A percentile compares a stretch with the other conserved stretches of the same genome.
Conservation (phyloP, 35 echinoderm and acorn worm species). For the Apostichopus parvimensis region DNA sequence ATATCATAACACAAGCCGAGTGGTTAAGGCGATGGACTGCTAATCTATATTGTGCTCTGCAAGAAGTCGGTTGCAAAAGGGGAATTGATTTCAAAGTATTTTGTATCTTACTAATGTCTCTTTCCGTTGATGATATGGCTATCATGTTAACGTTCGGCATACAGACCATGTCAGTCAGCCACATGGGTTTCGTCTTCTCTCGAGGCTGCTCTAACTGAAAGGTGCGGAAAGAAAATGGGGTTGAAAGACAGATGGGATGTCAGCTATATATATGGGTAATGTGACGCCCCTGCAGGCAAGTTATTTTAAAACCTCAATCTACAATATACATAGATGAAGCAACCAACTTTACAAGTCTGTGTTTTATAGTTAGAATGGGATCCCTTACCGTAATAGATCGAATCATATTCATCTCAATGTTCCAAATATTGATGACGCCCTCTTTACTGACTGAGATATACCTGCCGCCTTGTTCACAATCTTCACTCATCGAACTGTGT, state of each 20-base stretch:
- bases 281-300: too few relatives aligned
- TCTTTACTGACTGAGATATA: slow-evolving; percentile 99
- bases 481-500: slow-evolving; percentile 71
- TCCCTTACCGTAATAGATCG: slow-evolving; percentile 81
- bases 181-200: slow-evolving; percentile 96
- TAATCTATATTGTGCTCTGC: too few relatives aligned
- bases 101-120: slow-evolving; percentile 86
- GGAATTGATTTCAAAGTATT: too few relatives aligned
- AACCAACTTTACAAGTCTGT: too few relatives aligned
- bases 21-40: too few relatives aligned
- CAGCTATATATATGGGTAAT: too few relatives aligned
- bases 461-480: slow-evolving; percentile 85
- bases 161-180: slow-evolving; percentile 98
- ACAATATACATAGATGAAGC: too few relatives aligned
- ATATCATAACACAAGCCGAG: too few relatives aligned
- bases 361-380: too few relatives aligned
- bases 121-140: slow-evolving; percentile 96
- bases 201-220: slow-evolving; percentile 92
- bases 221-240: not conserved
- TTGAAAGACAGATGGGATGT: too few relatives aligned
- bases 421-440: slow-evolving; percentile 96
- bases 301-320: too few relatives aligned
- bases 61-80: too few relatives aligned
- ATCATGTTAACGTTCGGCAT: slow-evolving; percentile 99
- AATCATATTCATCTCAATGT: slow-evolving; percentile 83